These are phyloP conservation scores for Malurus cyaneus DNA, from an alignment of 2,113 vertebrate genomes.

Conservation along the genomic window DNA sequence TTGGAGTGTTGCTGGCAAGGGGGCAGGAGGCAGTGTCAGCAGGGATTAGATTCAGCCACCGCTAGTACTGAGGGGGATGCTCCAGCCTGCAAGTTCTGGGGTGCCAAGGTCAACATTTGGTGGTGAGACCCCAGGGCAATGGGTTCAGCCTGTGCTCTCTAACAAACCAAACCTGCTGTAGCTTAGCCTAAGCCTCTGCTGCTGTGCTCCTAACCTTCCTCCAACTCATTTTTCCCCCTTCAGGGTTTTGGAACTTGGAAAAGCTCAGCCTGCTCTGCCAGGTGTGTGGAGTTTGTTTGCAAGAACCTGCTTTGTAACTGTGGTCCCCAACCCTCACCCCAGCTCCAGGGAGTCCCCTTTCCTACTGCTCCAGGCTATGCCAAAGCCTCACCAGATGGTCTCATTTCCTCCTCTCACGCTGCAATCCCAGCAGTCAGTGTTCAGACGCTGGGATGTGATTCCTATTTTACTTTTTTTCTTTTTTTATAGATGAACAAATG, in stretches of 20 bases:
- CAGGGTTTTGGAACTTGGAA: not conserved
- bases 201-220: not conserved
- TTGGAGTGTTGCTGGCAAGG: accelerated
- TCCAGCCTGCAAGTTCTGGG: not conserved
- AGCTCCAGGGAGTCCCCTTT: not conserved
- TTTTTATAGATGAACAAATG: accelerated
- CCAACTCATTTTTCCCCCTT: not conserved
- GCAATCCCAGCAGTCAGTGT: accelerated
- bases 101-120: not conserved
- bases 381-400: not conserved
- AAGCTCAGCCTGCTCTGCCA: not conserved
- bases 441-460: not conserved
- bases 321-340: not conserved
- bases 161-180: not conserved
- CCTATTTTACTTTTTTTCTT: not conserved
- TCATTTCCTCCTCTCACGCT: accelerated
- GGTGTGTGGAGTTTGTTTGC: not conserved
- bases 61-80: not conserved
- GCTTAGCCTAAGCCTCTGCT: not conserved
- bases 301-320: not conserved
- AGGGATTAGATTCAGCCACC: not conserved
- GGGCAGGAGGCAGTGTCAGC: not conserved
- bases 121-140: accelerated
- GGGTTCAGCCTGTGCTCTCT: not conserved
- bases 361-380: not conserved